Conservation (phyloP, 1,140 invertebrate species). For the Maniola jurtina region DNA sequence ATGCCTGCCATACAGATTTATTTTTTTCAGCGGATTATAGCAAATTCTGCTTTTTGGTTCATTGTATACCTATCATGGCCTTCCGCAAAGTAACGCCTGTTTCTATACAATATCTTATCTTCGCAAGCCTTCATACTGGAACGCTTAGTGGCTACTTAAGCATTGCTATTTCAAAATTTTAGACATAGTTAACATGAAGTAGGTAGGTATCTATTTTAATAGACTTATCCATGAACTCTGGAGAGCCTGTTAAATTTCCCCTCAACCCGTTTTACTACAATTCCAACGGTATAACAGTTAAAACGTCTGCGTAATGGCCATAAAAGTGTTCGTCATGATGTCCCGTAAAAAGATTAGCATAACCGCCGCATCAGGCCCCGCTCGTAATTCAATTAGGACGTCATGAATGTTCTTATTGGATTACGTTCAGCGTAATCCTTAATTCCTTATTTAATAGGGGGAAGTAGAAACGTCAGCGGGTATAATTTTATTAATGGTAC, state of each 20-base stretch:
- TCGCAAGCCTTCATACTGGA: too few relatives aligned
- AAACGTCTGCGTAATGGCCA: constrained; percentile 5
- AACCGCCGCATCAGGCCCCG: constrained; percentile 21
- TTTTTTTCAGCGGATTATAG: too few relatives aligned
- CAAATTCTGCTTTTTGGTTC: too few relatives aligned
- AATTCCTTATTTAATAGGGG: constrained; percentile 12
- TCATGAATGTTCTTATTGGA: constrained; percentile 32
- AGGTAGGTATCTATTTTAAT: too few relatives aligned
- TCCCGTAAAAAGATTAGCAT: constrained; percentile 33
- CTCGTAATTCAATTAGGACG: constrained; percentile 23
- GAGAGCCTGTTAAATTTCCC: background rate
- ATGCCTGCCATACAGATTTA: too few relatives aligned
- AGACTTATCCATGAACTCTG: too few relatives aligned
- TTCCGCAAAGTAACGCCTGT: too few relatives aligned
- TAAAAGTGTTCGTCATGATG: constrained; percentile 10
- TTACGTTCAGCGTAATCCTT: constrained; percentile 25
- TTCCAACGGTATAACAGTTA: background rate
- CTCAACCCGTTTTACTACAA: background rate
- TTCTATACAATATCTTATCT: too few relatives aligned
- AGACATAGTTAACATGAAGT: too few relatives aligned
- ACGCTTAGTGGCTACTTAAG: too few relatives aligned
- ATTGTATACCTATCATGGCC: too few relatives aligned
- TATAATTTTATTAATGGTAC: background rate
- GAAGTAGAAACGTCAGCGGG: constrained; percentile 3
- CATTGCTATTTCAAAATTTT: too few relatives aligned